Evolutionary conservation across 2,797 vertebrate species (phyloP).

Genomic region (Aselliscus stoliczkanus): DNA sequence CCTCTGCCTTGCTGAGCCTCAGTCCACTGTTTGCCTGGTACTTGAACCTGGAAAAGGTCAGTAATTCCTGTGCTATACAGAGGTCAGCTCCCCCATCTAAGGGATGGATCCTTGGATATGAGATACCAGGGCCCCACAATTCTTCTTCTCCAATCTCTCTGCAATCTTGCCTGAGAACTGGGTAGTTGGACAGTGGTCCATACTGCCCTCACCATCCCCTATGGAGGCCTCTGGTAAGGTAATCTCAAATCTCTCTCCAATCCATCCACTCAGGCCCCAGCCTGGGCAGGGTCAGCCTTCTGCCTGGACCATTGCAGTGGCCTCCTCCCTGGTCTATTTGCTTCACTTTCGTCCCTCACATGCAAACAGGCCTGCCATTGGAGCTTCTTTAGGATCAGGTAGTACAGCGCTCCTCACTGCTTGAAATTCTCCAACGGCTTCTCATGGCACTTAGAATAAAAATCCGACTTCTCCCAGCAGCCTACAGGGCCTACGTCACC

Average conservation of each 20-base stretch:
- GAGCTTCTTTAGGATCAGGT: not conserved
- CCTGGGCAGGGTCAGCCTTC: not conserved
- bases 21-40: not conserved
- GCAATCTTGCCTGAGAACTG: not conserved
- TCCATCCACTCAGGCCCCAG: not conserved
- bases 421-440: not conserved
- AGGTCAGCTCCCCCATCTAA: not conserved
- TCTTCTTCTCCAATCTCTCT: not conserved
- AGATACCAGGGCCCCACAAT: not conserved
- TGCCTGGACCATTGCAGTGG: not conserved
- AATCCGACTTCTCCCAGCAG: not conserved
- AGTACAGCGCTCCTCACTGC: not conserved
- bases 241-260: not conserved
- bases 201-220: not conserved
- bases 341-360: not conserved
- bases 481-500: not conserved
- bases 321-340: not conserved
- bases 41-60: not conserved
- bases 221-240: not conserved
- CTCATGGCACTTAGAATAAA: not conserved
- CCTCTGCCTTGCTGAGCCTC: not conserved
- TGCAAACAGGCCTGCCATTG: not conserved
- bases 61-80: not conserved
- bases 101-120: not conserved
- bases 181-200: not conserved